These are phyloP conservation scores for Sebastes schlegelii DNA, from an alignment of 2,113 vertebrate genomes.

Conservation along the genomic window DNA sequence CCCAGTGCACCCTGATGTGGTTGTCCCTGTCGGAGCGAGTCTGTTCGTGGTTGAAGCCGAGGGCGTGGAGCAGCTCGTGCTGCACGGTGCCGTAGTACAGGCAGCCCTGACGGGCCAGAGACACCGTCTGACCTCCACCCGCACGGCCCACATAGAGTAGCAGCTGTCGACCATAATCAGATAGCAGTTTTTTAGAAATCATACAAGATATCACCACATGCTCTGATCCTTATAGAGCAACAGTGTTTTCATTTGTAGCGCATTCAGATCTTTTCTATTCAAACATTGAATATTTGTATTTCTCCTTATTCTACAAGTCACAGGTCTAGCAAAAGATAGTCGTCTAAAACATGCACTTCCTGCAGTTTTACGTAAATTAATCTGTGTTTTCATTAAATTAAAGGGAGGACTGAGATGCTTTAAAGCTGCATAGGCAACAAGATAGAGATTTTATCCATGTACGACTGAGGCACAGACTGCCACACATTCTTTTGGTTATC, in stretches of 20 bases:
- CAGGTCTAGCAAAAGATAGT: not conserved
- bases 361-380: not conserved
- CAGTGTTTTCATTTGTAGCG: too few relatives aligned
- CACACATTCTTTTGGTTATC: too few relatives aligned
- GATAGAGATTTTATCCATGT: not conserved
- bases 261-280: too few relatives aligned
- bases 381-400: not conserved
- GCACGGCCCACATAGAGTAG: conserved; percentile 72
- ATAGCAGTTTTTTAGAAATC: not conserved
- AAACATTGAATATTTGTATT: too few relatives aligned
- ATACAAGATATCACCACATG: not conserved
- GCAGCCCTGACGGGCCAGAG: conserved; percentile 76
- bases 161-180: conserved; percentile 62
- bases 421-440: not conserved
- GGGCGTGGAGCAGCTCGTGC: too few relatives aligned
- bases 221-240: too few relatives aligned
- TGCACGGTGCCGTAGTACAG: too few relatives aligned
- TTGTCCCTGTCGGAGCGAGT: conserved; percentile 81
- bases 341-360: not conserved
- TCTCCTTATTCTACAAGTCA: too few relatives aligned
- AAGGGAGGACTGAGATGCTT: not conserved
- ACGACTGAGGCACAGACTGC: not conserved
- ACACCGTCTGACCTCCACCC: conserved; percentile 73
- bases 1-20: conserved; percentile 67
- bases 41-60: too few relatives aligned